Evolutionary conservation across 2,113 vertebrate genomes (phyloP).

Genomic region (Rhinolophus sinicus): DNA sequence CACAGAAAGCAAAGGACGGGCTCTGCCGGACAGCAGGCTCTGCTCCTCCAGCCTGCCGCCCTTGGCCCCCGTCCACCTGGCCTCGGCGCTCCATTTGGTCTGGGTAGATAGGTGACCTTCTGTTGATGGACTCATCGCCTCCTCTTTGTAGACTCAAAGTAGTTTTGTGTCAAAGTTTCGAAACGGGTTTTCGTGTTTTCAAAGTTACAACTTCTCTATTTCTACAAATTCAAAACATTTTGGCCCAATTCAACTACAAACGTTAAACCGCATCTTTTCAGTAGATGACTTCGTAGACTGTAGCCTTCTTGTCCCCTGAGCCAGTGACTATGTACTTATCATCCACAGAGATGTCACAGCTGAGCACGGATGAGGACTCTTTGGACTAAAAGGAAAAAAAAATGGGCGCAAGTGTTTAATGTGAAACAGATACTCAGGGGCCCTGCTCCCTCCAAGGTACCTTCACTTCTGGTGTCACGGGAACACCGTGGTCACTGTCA

Average conservation of each 20-base stretch:
- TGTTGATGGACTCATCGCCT: slow-evolving; percentile 65
- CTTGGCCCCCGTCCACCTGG: slow-evolving; percentile 75
- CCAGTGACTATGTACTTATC: slow-evolving; percentile 93
- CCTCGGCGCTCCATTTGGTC: slow-evolving; percentile 74
- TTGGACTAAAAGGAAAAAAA: slow-evolving; percentile 88
- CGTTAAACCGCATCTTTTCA: slow-evolving; percentile 85
- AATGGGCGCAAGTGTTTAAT: not conserved
- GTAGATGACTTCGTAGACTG: slow-evolving; percentile 93
- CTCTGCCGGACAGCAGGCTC: slow-evolving; percentile 81
- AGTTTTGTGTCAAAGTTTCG: slow-evolving; percentile 79
- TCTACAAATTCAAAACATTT: slow-evolving; percentile 87
- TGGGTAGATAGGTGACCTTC: slow-evolving; percentile 67
- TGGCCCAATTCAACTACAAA: slow-evolving; percentile 87
- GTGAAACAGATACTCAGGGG: not conserved
- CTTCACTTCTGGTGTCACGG: not conserved
- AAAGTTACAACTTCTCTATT: slow-evolving; percentile 84
- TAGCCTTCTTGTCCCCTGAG: slow-evolving; percentile 92
- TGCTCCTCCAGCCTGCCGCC: slow-evolving; percentile 70
- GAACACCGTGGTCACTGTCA: rapidly evolving
- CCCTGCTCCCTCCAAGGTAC: not conserved
- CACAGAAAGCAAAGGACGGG: slow-evolving; percentile 71
- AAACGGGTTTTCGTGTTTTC: slow-evolving; percentile 78
- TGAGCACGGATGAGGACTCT: slow-evolving; percentile 92
- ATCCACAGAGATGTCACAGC: slow-evolving; percentile 93
- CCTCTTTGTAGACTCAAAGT: slow-evolving; percentile 79